Evolutionary conservation across 2,888 invertebrate species (phyloP).

Genomic region (Drosophila eohydei): DNA sequence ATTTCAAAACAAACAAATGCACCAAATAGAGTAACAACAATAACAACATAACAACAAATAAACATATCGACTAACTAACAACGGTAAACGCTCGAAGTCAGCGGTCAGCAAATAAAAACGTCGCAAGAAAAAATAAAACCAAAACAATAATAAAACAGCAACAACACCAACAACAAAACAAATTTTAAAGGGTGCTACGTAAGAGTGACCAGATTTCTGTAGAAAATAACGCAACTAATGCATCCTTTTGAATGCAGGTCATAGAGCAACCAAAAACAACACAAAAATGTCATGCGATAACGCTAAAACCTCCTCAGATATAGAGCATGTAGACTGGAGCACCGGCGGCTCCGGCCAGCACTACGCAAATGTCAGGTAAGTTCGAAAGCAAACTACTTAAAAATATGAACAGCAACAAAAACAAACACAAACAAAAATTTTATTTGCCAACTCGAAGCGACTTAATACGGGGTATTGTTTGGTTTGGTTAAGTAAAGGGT

Average conservation of each 20-base stretch:
- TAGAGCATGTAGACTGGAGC: conserved; percentile 89
- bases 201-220: conserved; percentile 52
- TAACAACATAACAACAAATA: conserved; percentile 43
- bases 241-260: conserved; percentile 50
- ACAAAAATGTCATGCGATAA: conserved; percentile 88
- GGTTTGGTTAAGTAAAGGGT: conserved; percentile 22
- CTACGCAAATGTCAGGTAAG: conserved; percentile 84
- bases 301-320: conserved; percentile 89
- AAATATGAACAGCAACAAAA: neutral
- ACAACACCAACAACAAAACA: conserved; percentile 25
- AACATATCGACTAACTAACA: conserved; percentile 24
- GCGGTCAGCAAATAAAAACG: conserved; percentile 15
- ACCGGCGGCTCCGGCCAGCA: conserved; percentile 84
- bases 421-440: conserved; percentile 4
- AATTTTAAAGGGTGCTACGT: conserved; percentile 22
- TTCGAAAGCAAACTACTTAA: conserved; percentile 11
- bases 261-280: conserved; percentile 30
- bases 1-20: conserved; percentile 67
- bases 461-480: conserved; percentile 33
- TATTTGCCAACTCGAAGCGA: conserved; percentile 27
- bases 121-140: conserved; percentile 23
- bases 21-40: conserved; percentile 29
- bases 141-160: conserved; percentile 15
- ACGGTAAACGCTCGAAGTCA: conserved; percentile 22
- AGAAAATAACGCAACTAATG: conserved; percentile 23